A percentile compares a stretch with the other conserved stretches of the same genome.
Evolutionary conservation across 2,113 vertebrate species (phyloP).

Genomic region (Sylvicapra grimmia): DNA sequence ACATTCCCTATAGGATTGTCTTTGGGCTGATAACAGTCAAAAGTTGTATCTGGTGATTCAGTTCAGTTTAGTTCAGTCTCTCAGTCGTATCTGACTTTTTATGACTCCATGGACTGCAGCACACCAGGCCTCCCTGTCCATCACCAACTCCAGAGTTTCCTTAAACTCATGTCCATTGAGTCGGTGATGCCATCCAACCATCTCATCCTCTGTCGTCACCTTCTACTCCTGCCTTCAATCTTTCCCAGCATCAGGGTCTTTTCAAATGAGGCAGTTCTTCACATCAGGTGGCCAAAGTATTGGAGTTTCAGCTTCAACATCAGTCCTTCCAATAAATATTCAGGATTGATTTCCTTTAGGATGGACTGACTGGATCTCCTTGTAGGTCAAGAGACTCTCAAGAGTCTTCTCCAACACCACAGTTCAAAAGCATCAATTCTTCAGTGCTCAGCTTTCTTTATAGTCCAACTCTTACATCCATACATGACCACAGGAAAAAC

Average conservation of each 20-base stretch:
- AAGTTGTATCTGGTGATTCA: neutral
- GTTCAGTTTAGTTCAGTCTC: neutral
- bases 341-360: neutral
- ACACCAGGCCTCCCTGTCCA: neutral
- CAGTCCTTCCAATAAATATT: neutral
- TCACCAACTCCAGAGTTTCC: neutral
- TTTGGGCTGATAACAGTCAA: neutral
- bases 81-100: neutral
- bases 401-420: neutral
- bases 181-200: neutral
- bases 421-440: neutral
- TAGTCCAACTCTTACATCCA: neutral
- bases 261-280: too few relatives aligned
- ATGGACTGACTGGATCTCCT: neutral
- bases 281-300: too few relatives aligned
- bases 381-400: neutral
- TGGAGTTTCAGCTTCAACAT: neutral
- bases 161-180: neutral
- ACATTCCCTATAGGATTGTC: neutral
- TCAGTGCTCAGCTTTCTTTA: accelerated
- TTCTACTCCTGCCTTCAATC: too few relatives aligned
- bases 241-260: too few relatives aligned
- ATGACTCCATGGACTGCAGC: neutral
- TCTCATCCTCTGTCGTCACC: too few relatives aligned
- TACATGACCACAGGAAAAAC: neutral